Evolutionary conservation across 2,888 invertebrate genomes (phyloP).

Genomic region (Xestia c-nigrum): DNA sequence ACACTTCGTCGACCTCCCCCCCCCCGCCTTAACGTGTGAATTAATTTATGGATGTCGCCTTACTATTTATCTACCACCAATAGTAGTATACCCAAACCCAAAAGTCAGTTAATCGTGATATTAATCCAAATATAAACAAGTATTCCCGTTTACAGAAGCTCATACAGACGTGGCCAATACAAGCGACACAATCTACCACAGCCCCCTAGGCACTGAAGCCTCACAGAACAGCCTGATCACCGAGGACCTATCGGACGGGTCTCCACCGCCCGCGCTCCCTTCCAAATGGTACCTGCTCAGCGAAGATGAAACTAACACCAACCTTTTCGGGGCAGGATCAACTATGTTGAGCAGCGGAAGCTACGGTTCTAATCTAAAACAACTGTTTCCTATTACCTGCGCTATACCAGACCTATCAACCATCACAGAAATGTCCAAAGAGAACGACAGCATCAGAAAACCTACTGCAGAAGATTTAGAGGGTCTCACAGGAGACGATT

Average conservation of each 20-base stretch:
- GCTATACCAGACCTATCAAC: constrained; percentile 85
- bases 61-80: too few relatives aligned
- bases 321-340: constrained; percentile 51
- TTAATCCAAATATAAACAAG: neutral
- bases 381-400: constrained; percentile 82
- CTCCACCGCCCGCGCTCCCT: constrained; percentile 28
- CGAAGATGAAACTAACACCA: constrained; percentile 81
- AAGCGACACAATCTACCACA: constrained; percentile 66
- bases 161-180: constrained; percentile 56
- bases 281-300: constrained; percentile 83
- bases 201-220: constrained; percentile 61
- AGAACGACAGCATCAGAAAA: constrained; percentile 75
- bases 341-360: constrained; percentile 54
- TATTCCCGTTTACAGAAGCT: constrained; percentile 47
- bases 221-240: constrained; percentile 80
- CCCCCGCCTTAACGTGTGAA: too few relatives aligned
- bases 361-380: constrained; percentile 77
- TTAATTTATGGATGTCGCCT: too few relatives aligned
- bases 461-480: constrained; percentile 65
- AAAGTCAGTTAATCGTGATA: neutral
- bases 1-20: too few relatives aligned
- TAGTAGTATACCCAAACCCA: too few relatives aligned
- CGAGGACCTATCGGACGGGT: constrained; percentile 82
- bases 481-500: constrained; percentile 67
- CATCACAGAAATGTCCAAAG: constrained; percentile 83